Evolutionary conservation across 2,888 invertebrate genomes (phyloP).

Genomic region (Parasteatoda lunata): DNA sequence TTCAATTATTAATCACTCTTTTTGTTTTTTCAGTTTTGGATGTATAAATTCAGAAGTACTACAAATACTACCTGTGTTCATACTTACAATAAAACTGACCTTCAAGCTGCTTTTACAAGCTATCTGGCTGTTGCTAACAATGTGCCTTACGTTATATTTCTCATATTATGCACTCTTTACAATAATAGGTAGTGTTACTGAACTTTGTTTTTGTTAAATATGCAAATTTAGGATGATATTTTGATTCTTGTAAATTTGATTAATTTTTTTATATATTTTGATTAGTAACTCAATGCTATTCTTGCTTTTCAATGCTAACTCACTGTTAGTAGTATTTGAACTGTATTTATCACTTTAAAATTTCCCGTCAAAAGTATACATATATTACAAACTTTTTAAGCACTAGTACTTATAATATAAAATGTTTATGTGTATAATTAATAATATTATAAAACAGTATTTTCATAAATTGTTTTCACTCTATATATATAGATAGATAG

Average conservation of each 20-base stretch:
- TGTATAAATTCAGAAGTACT: conserved; percentile 89
- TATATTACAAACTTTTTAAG: not conserved
- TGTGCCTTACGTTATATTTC: conserved; percentile 87
- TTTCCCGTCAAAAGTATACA: no score
- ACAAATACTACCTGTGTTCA: conserved; percentile 72
- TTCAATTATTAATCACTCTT: not conserved
- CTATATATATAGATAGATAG: no score
- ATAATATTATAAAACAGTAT: not conserved
- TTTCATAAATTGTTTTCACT: not conserved
- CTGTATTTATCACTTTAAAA: no score
- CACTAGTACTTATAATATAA: not conserved
- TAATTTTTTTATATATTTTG: not conserved
- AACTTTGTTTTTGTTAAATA: conserved; percentile 7
- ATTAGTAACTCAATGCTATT: not conserved
- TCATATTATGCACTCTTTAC: conserved; percentile 86
- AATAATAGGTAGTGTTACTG: conserved; percentile 60
- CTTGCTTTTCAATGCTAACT: no score
- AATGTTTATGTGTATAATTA: conserved; percentile 1
- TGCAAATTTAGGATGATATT: not conserved
- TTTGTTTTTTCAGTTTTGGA: conserved; percentile 87
- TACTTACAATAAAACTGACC: conserved; percentile 73
- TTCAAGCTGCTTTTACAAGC: conserved; percentile 74
- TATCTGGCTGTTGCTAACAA: conserved; percentile 74
- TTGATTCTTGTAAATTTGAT: not conserved
- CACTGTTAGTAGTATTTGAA: no score